phyloP scores from a whole-genome alignment of 2,797 vertebrate species.

The Threskiornis aethiopicus region DNA sequence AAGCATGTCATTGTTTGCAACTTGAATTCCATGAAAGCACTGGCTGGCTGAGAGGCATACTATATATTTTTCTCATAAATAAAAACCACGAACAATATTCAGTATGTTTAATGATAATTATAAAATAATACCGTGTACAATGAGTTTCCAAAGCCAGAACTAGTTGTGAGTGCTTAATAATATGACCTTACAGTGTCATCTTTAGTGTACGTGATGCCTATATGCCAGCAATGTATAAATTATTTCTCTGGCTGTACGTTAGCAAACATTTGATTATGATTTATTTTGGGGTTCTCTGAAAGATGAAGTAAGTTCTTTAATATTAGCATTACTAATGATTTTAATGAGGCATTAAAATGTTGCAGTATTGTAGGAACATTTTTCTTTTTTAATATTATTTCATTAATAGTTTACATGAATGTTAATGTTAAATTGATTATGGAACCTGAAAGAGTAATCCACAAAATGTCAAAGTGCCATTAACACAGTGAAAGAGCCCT shows the following conservation, averaged over 20 bases:
- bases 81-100: conserved; percentile 75
- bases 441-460: conserved; percentile 75
- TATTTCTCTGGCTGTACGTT: conserved; percentile 78
- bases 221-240: conserved; percentile 75
- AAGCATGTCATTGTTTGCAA: conserved; percentile 84
- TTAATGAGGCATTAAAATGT: conserved; percentile 88
- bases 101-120: conserved; percentile 75
- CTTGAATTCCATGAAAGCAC: conserved; percentile 71
- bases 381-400: conserved; percentile 83
- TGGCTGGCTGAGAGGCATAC: conserved; percentile 67
- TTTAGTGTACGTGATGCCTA: conserved; percentile 61
- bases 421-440: conserved; percentile 79
- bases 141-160: conserved; percentile 55
- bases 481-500: conserved; percentile 11
- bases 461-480: conserved; percentile 68
- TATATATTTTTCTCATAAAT: conserved; percentile 79
- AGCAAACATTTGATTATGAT: conserved; percentile 84
- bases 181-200: conserved; percentile 69
- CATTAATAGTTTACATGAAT: conserved; percentile 82
- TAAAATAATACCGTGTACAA: conserved; percentile 61
- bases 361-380: conserved; percentile 81
- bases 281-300: conserved; percentile 82
- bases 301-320: conserved; percentile 82
- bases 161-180: conserved; percentile 52
- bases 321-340: conserved; percentile 87